phyloP scores from a whole-genome alignment of 2,113 vertebrate genomes.

The Catharus minimus region DNA sequence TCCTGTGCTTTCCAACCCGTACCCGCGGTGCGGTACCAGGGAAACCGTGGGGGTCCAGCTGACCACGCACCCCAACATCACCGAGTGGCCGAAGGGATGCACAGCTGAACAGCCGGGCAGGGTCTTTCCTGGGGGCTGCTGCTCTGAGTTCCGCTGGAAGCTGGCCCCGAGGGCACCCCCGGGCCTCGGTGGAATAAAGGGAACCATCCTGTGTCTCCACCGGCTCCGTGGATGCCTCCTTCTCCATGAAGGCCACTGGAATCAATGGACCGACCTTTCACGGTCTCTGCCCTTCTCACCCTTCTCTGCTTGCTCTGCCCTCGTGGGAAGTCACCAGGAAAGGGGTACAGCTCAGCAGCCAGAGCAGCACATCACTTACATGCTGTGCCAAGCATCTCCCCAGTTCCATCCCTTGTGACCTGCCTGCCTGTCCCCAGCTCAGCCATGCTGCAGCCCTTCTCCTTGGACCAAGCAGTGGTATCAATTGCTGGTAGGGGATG shows the following conservation, averaged over 20 bases:
- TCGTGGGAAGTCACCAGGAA: background rate
- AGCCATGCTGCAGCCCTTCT: background rate
- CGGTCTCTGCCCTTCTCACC: background rate
- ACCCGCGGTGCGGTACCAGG: too few relatives aligned
- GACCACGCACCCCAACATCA: background rate
- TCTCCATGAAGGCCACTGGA: background rate
- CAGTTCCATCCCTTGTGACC: background rate
- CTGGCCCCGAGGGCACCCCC: background rate
- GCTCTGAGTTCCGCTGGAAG: background rate
- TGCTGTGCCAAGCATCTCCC: background rate
- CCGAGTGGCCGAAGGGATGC: background rate
- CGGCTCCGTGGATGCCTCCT: background rate
- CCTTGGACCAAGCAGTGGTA: background rate
- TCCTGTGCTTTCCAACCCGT: background rate
- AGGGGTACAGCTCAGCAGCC: background rate
- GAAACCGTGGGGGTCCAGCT: background rate
- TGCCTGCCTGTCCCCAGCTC: background rate
- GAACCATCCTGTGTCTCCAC: background rate
- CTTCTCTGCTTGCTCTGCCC: background rate
- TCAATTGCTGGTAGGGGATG: background rate
- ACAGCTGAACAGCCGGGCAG: background rate
- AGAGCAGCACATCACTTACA: background rate
- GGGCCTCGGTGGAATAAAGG: background rate
- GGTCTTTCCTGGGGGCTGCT: background rate
- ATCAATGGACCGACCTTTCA: rapidly evolving